phyloP scores from a whole-genome alignment of 2,797 vertebrate species.

The Sylvilagus floridanus region DNA sequence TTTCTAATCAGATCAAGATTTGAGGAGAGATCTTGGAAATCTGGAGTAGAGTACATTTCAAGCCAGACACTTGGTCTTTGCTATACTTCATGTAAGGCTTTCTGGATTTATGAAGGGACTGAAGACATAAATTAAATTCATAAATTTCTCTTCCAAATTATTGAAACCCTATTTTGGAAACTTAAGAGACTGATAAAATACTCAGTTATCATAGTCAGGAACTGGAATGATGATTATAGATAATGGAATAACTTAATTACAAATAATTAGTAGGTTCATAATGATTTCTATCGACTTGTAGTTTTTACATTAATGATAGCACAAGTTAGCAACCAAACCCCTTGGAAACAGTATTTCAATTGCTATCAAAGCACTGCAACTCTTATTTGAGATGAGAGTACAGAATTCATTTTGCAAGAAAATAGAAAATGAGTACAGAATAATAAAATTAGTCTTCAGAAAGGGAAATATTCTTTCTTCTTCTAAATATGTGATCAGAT shows the following conservation, averaged over 20 bases:
- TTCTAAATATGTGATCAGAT: not conserved
- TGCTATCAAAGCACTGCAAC: not conserved
- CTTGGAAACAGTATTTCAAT: not conserved
- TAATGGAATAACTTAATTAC: slow-evolving; percentile 4
- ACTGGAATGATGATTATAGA: not conserved
- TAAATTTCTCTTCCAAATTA: not conserved
- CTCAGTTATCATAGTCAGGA: not conserved
- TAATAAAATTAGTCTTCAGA: not conserved
- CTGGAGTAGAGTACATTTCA: not conserved
- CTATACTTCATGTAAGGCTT: not conserved
- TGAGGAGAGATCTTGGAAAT: not conserved
- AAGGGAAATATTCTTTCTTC: not conserved
- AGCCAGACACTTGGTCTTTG: not conserved
- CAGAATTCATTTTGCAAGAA: not conserved
- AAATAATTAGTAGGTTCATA: not conserved
- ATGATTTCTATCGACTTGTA: not conserved
- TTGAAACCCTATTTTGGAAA: not conserved
- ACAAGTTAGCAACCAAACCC: not conserved
- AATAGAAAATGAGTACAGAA: not conserved
- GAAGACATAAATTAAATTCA: not conserved
- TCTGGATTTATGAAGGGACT: not conserved
- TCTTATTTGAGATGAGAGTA: not conserved
- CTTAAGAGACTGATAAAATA: not conserved
- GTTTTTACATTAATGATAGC: not conserved
- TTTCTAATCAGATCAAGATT: not conserved